Evolutionary conservation across 2,797 vertebrate species (phyloP).

Genomic region (Smutsia gigantea): DNA sequence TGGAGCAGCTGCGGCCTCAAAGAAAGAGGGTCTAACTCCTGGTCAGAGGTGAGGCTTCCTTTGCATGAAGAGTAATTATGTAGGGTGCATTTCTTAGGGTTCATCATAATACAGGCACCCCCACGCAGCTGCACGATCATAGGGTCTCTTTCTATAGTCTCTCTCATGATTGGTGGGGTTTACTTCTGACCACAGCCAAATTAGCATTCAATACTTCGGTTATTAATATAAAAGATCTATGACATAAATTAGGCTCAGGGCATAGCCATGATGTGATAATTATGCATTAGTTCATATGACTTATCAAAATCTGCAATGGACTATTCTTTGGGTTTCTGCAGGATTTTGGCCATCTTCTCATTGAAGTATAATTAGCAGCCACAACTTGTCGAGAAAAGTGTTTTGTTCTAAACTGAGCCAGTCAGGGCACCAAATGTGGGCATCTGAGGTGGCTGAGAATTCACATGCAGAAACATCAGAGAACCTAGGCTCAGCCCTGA

Average conservation of each 20-base stretch:
- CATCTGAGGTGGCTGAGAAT: constrained; percentile 54
- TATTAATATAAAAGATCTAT: not conserved
- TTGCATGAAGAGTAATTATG: not conserved
- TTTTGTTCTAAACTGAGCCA: constrained; percentile 49
- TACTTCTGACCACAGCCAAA: not conserved
- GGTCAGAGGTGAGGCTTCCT: not conserved
- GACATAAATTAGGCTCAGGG: not conserved
- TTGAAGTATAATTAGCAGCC: constrained; percentile 47
- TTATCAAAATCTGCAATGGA: not conserved
- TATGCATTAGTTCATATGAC: not conserved
- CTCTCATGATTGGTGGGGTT: not conserved
- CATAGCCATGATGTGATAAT: not conserved
- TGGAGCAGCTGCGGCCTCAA: not conserved
- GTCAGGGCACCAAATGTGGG: constrained; percentile 46
- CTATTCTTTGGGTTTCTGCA: not conserved
- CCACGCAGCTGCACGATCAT: not conserved
- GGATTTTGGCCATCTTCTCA: not conserved
- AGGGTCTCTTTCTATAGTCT: not conserved
- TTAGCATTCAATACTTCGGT: not conserved
- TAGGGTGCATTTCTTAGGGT: constrained; percentile 2
- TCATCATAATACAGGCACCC: not conserved
- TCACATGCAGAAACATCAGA: constrained; percentile 71
- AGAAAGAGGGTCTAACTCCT: not conserved
- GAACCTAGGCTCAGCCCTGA: constrained; percentile 40
- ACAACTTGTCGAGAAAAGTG: constrained; percentile 8